These are phyloP conservation scores for Pitangus sulphuratus DNA, from an alignment of 2,797 vertebrate genomes.

Conservation along the genomic window DNA sequence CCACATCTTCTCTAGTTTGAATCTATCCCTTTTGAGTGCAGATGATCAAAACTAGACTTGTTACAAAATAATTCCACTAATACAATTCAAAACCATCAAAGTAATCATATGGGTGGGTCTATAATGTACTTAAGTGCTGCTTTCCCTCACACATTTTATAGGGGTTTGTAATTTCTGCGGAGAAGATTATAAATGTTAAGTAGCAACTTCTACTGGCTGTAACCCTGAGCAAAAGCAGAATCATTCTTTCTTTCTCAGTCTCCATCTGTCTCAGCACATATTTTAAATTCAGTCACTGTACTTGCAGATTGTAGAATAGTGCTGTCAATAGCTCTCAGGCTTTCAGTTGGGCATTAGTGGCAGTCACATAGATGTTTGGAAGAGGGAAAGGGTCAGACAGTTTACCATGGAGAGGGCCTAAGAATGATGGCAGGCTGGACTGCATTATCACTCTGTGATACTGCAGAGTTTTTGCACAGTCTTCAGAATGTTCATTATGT, in stretches of 20 bases:
- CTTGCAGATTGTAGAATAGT: background rate
- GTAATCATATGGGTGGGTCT: background rate
- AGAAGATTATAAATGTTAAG: background rate
- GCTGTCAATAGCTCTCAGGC: background rate
- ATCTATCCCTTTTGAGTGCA: background rate
- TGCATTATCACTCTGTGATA: background rate
- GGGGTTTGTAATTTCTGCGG: background rate
- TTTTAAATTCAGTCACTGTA: background rate
- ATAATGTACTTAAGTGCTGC: background rate
- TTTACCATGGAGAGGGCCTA: background rate
- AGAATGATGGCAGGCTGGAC: background rate
- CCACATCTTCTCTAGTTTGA: background rate
- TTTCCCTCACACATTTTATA: background rate
- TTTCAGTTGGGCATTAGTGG: background rate
- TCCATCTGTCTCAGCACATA: background rate
- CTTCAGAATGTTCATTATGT: background rate
- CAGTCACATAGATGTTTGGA: background rate
- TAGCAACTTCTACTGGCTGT: background rate
- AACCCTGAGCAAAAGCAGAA: background rate
- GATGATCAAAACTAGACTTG: background rate
- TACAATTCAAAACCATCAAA: background rate
- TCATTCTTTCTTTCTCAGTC: background rate
- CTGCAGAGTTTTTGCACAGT: background rate
- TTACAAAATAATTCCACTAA: background rate
- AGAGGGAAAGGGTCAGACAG: background rate